A percentile compares a stretch with the other conserved stretches of the same genome.
phyloP scores from a whole-genome alignment of 2,113 vertebrate genomes.

The Thermophis baileyi region DNA sequence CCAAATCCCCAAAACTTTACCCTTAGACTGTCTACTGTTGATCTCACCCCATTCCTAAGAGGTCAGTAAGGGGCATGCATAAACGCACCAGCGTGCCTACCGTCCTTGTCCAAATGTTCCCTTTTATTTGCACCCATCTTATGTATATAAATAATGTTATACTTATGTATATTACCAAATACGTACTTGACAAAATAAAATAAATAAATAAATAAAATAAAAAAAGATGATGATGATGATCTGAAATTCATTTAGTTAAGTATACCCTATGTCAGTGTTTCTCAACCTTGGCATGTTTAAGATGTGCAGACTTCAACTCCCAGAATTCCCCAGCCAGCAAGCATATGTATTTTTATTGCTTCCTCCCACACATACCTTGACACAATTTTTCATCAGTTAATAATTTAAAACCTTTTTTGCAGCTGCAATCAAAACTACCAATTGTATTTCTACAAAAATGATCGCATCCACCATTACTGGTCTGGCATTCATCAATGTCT shows the following conservation, averaged over 20 bases:
- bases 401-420: conserved; percentile 95
- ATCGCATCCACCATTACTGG: conserved; percentile 87
- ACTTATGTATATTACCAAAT: too few species aligned
- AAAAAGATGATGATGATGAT: too few species aligned
- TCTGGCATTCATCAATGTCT: conserved; percentile 96
- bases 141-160: too few species aligned
- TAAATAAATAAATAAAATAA: too few species aligned
- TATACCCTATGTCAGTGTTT: conserved; percentile 46
- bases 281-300: conserved; percentile 33
- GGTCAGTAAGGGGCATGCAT: too few species aligned
- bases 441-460: conserved; percentile 97
- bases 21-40: too few species aligned
- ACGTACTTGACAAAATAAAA: too few species aligned
- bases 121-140: too few species aligned
- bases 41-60: too few species aligned
- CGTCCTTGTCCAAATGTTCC: too few species aligned
- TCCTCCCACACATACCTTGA: conserved; percentile 81
- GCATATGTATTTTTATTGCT: conserved; percentile 39
- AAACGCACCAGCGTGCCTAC: too few species aligned
- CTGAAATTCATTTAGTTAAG: conserved; percentile 27
- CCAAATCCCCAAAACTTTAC: too few species aligned
- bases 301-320: neutral
- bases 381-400: conserved; percentile 95
- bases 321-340: neutral
- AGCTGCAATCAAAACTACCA: conserved; percentile 98